These are phyloP conservation scores for Graptemys geographica DNA, from an alignment of 2,797 vertebrate genomes.

Conservation along the genomic window DNA sequence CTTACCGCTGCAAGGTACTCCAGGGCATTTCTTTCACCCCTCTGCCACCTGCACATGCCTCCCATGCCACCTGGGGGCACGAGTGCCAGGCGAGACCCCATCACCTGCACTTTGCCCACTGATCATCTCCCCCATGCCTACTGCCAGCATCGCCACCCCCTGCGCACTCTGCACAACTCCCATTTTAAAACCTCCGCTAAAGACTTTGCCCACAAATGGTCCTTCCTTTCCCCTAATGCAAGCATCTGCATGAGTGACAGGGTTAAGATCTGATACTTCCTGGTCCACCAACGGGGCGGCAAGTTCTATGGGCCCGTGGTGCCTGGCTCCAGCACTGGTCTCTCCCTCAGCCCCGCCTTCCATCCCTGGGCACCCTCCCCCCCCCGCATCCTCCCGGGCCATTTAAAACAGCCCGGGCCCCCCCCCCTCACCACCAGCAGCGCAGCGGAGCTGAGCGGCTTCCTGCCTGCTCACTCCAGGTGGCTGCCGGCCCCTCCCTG, in stretches of 20 bases:
- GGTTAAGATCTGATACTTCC: not conserved
- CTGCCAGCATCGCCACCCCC: not conserved
- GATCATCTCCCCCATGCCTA: accelerated
- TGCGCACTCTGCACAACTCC: accelerated
- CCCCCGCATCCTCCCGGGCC: no score
- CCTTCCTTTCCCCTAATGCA: not conserved
- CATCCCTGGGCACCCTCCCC: no score
- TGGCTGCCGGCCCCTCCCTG: no score
- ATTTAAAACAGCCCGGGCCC: no score
- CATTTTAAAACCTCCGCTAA: not conserved
- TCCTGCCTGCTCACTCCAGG: no score
- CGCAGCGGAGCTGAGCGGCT: no score
- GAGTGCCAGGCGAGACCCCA: not conserved
- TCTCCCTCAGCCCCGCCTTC: no score
- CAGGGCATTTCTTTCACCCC: not conserved
- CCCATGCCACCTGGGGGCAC: not conserved
- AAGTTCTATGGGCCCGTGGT: no score
- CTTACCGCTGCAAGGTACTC: slow-evolving; percentile 89
- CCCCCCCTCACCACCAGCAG: no score
- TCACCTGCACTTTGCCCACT: not conserved
- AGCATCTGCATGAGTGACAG: not conserved
- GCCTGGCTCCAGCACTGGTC: no score
- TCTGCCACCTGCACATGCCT: not conserved
- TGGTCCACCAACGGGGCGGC: not conserved
- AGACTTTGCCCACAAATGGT: accelerated